Conservation (phyloP, 2,797 vertebrate genomes). For the Emys orbicularis region DNA sequence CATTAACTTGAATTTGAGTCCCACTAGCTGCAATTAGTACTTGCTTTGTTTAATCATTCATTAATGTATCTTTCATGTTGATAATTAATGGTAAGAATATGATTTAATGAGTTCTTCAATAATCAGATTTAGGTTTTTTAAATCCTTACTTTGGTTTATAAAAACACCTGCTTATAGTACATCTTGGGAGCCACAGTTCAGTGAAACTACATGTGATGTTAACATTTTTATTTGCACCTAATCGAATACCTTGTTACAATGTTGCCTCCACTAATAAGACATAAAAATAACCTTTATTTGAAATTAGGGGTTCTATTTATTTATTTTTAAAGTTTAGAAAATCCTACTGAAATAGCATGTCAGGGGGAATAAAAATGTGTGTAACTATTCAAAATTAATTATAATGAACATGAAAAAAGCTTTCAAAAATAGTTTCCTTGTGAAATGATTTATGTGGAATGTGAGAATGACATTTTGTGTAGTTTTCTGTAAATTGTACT, state of each 20-base stretch:
- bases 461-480: not conserved
- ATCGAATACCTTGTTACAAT: not conserved
- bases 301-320: not conserved
- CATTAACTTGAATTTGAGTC: not conserved
- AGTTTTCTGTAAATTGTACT: not conserved
- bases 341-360: not conserved
- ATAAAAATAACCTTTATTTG: not conserved
- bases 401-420: not conserved
- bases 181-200: fast-evolving
- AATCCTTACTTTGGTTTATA: conserved; percentile 24
- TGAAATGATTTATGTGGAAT: not conserved
- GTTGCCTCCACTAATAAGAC: not conserved
- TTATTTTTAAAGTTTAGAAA: not conserved
- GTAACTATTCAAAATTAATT: not conserved
- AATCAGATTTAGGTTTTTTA: conserved; percentile 37
- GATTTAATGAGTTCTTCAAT: conserved; percentile 40
- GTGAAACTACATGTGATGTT: not conserved
- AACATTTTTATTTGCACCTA: not conserved
- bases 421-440: not conserved
- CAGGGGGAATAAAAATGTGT: not conserved
- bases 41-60: conserved; percentile 43
- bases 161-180: not conserved
- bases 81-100: not conserved
- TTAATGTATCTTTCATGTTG: not conserved
- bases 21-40: not conserved